phyloP scores from a whole-genome alignment of 2,113 vertebrate species.

The Neogale vison region DNA sequence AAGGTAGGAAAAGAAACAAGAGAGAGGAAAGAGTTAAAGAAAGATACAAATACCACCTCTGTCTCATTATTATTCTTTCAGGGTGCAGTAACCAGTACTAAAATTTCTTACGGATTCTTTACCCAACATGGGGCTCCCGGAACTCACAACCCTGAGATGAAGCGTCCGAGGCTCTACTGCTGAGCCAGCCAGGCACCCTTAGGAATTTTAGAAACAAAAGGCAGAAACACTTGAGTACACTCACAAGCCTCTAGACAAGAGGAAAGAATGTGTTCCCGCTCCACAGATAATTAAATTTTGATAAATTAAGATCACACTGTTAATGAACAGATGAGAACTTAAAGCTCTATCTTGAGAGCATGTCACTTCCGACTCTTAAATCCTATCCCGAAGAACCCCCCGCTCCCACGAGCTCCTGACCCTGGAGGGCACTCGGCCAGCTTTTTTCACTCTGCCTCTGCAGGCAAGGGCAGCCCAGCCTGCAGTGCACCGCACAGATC shows the following conservation, averaged over 20 bases:
- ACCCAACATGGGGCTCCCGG: neutral
- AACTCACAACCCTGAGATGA: neutral
- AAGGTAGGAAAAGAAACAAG: neutral
- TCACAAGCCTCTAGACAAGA: neutral
- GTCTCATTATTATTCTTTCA: neutral
- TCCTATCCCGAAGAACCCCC: neutral
- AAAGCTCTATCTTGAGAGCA: neutral
- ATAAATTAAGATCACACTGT: neutral
- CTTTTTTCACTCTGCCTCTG: neutral
- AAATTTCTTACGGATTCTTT: neutral
- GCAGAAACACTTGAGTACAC: neutral
- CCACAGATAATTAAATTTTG: neutral
- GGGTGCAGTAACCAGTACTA: neutral
- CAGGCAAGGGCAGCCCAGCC: neutral
- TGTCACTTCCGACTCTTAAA: neutral
- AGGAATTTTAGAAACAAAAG: neutral
- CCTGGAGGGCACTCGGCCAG: neutral
- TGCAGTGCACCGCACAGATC: neutral
- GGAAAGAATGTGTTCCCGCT: neutral
- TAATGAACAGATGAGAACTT: neutral
- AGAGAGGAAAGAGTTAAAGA: neutral
- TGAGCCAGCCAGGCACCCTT: neutral
- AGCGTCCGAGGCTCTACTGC: neutral
- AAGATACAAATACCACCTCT: neutral
- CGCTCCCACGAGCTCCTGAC: neutral